Conservation (phyloP, 2,888 invertebrate genomes). For the Phortica okadai region DNA sequence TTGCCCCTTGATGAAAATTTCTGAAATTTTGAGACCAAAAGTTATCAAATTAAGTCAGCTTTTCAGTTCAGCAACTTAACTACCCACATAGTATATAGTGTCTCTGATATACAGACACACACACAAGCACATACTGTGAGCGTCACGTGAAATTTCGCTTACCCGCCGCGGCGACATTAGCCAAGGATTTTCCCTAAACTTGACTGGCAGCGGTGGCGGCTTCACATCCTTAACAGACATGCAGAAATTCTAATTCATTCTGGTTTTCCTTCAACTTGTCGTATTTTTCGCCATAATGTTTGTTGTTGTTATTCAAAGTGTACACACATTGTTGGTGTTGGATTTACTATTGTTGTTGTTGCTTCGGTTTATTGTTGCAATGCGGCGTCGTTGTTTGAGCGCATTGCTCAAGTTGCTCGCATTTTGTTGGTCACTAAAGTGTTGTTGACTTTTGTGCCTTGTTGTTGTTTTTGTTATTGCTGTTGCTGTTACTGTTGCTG, state of each 20-base stretch:
- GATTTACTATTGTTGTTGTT: constrained; percentile 25
- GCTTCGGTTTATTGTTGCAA: not conserved
- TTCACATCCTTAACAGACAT: not conserved
- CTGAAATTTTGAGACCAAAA: too few species aligned
- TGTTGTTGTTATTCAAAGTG: not conserved
- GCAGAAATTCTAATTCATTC: not conserved
- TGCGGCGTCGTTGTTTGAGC: not conserved
- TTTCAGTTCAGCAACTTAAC: not conserved
- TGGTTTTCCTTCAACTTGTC: constrained; percentile 34
- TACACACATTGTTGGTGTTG: not conserved
- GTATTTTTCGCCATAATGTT: not conserved
- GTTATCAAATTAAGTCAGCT: not conserved
- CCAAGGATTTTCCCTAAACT: constrained; percentile 67
- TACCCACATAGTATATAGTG: constrained; percentile 29
- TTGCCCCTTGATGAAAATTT: too few species aligned
- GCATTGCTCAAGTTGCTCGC: not conserved
- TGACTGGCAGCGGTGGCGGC: not conserved
- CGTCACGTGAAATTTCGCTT: constrained; percentile 47
- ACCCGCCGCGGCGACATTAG: constrained; percentile 64
- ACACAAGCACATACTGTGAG: not conserved
- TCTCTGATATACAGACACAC: constrained; percentile 43
- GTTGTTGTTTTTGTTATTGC: constrained; percentile 47
- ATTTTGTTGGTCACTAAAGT: constrained; percentile 59
- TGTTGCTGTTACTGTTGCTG: not conserved
- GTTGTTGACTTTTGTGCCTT: constrained; percentile 65